phyloP scores from a whole-genome alignment of 2,797 vertebrate genomes.

The Poecilia wingei region DNA sequence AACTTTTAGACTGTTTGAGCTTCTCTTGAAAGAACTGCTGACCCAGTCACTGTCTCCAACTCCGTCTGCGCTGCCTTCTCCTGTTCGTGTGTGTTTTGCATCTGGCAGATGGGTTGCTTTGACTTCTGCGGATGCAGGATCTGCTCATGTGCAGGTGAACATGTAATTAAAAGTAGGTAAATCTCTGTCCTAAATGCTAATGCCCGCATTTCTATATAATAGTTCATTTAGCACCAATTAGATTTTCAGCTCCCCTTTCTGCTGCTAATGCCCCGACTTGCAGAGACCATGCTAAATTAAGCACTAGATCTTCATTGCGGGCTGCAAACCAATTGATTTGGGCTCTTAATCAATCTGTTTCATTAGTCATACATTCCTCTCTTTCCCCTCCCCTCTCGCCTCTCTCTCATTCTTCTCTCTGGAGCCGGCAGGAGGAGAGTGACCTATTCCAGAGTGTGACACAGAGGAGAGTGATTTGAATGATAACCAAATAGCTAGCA shows the following conservation, averaged over 20 bases:
- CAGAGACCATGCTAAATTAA: slow-evolving; percentile 90
- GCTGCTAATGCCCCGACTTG: slow-evolving; percentile 85
- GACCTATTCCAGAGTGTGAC: slow-evolving; percentile 89
- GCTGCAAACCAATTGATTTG: slow-evolving; percentile 92
- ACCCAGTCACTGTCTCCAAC: not conserved
- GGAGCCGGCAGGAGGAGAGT: slow-evolving; percentile 78
- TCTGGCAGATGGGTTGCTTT: not conserved
- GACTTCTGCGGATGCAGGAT: not conserved
- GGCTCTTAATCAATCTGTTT: slow-evolving; percentile 94
- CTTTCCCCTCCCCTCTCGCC: slow-evolving; percentile 38
- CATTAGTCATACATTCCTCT: slow-evolving; percentile 94
- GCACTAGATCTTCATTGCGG: slow-evolving; percentile 88
- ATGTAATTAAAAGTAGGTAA: slow-evolving; percentile 15
- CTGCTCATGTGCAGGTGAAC: not conserved
- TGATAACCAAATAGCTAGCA: slow-evolving; percentile 94
- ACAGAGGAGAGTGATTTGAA: slow-evolving; percentile 86
- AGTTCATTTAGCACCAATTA: slow-evolving; percentile 94
- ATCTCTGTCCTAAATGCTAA: slow-evolving; percentile 50
- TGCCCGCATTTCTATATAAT: slow-evolving; percentile 81
- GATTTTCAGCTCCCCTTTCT: slow-evolving; percentile 77
- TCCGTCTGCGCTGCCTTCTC: not conserved
- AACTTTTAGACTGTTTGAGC: not conserved
- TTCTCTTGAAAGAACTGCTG: not conserved
- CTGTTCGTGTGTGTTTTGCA: not conserved
- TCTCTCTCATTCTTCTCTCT: slow-evolving; percentile 61